Conservation (phyloP, 1,140 invertebrate species). For the Philopotamus ludificatus region DNA sequence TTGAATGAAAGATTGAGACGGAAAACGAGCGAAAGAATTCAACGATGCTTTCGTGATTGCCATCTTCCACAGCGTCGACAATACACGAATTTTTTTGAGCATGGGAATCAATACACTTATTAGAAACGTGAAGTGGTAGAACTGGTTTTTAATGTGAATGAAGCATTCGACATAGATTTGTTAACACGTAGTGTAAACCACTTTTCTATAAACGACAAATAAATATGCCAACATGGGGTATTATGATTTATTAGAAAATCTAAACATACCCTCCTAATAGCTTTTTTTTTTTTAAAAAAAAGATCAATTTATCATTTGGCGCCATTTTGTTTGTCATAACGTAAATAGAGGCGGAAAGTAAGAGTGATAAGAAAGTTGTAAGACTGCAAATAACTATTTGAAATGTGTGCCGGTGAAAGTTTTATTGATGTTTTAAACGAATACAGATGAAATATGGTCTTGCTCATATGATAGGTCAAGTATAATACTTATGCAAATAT, state of each 20-base stretch:
- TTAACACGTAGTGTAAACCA: conserved; percentile 17
- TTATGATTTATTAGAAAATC: too few relatives aligned
- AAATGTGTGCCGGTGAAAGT: not conserved
- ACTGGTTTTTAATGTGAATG: conserved; percentile 24
- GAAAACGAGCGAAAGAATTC: not conserved
- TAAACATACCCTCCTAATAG: too few relatives aligned
- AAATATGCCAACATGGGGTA: not conserved
- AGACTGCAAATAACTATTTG: not conserved
- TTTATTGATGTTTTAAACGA: not conserved
- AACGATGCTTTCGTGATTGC: not conserved
- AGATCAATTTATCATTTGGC: too few relatives aligned
- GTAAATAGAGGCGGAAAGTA: not conserved
- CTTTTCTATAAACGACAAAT: conserved; percentile 17
- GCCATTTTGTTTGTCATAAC: too few relatives aligned
- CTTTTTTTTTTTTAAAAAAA: too few relatives aligned
- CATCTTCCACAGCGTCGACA: not conserved
- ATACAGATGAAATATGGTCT: too few relatives aligned
- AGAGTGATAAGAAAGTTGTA: not conserved
- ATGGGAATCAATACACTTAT: conserved; percentile 14
- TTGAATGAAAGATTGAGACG: not conserved
- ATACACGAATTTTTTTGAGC: not conserved
- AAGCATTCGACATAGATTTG: conserved; percentile 26
- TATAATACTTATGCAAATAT: too few relatives aligned
- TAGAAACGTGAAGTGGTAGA: conserved; percentile 20
- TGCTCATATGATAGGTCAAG: too few relatives aligned